Percentiles rank a stretch among this genome's conserved stretches.
phyloP scores from a whole-genome alignment of 2,888 invertebrate species.

The Apotomis betuletana region DNA sequence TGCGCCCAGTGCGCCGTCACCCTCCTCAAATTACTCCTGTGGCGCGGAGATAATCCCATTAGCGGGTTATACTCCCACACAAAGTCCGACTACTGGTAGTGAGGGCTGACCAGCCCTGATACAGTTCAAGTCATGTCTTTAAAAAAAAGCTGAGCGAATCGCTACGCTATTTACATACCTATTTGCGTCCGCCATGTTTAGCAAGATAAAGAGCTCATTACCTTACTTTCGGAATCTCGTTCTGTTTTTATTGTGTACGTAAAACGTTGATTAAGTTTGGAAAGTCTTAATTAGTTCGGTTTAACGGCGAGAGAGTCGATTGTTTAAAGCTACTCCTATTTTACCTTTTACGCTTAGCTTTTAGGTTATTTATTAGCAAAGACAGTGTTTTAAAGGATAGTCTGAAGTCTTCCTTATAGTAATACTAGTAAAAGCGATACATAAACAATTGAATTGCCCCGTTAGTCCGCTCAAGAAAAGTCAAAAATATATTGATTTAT shows the following conservation, averaged over 20 bases:
- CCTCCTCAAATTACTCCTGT: no score
- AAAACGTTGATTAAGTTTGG: slow-evolving; percentile 14
- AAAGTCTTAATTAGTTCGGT: slow-evolving; percentile 10
- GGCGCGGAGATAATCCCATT: no score
- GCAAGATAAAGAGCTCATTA: slow-evolving; percentile 5
- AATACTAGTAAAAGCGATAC: no score
- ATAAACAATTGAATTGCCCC: no score
- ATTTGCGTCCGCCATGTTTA: not conserved
- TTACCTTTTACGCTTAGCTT: not conserved
- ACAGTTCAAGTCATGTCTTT: no score
- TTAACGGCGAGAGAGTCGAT: not conserved
- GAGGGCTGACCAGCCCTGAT: no score
- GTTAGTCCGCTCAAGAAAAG: no score
- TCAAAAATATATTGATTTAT: no score
- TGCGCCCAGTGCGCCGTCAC: no score
- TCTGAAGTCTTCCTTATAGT: no score
- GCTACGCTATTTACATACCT: not conserved
- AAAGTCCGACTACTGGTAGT: no score
- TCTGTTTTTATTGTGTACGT: slow-evolving; percentile 3
- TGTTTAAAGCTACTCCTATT: slow-evolving; percentile 3
- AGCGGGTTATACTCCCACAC: no score
- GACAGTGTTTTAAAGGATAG: not conserved
- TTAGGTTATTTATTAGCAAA: not conserved
- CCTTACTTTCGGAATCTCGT: slow-evolving; percentile 3
- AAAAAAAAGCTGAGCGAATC: not conserved